Evolutionary conservation across 1,140 invertebrate species (phyloP).

Genomic region (Capitella teleta): DNA sequence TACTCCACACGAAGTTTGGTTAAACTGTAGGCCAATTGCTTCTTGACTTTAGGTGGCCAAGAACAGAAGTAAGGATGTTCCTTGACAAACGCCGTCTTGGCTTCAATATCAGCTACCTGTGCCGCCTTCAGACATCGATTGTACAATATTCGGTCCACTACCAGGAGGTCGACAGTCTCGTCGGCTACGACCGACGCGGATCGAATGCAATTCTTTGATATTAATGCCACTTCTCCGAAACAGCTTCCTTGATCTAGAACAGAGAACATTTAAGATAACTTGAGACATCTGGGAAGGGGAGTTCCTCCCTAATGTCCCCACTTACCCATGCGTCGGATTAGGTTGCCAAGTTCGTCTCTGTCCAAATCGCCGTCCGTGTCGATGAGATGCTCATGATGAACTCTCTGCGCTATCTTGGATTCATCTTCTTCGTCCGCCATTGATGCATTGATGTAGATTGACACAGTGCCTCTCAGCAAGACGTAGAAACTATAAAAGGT

Average conservation of each 20-base stretch:
- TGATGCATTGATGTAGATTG: conserved; percentile 19
- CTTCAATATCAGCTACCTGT: conserved; percentile 25
- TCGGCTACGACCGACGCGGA: conserved; percentile 33
- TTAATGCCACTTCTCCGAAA: conserved; percentile 33
- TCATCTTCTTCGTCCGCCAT: conserved; percentile 14
- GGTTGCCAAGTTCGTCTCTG: conserved; percentile 15
- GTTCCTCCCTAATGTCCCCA: background rate
- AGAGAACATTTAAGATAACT: too few relatives aligned
- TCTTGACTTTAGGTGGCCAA: conserved; percentile 27
- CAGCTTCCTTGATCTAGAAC: conserved; percentile 25
- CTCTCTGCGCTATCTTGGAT: background rate
- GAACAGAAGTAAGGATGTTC: conserved; percentile 16
- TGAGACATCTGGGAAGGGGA: too few relatives aligned
- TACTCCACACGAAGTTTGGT: conserved; percentile 23
- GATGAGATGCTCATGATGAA: background rate
- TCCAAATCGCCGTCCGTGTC: conserved; percentile 7
- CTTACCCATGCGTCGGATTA: conserved; percentile 12
- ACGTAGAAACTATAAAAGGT: conserved; percentile 21
- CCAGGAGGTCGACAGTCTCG: conserved; percentile 24
- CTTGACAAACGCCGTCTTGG: conserved; percentile 14
- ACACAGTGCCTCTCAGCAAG: conserved; percentile 16
- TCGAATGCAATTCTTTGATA: conserved; percentile 30
- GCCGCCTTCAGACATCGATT: conserved; percentile 27
- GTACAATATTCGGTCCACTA: conserved; percentile 28
- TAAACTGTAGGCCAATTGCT: conserved; percentile 26